Evolutionary conservation across 2,797 vertebrate genomes (phyloP).

Genomic region (Hippoglossus hippoglossus): DNA sequence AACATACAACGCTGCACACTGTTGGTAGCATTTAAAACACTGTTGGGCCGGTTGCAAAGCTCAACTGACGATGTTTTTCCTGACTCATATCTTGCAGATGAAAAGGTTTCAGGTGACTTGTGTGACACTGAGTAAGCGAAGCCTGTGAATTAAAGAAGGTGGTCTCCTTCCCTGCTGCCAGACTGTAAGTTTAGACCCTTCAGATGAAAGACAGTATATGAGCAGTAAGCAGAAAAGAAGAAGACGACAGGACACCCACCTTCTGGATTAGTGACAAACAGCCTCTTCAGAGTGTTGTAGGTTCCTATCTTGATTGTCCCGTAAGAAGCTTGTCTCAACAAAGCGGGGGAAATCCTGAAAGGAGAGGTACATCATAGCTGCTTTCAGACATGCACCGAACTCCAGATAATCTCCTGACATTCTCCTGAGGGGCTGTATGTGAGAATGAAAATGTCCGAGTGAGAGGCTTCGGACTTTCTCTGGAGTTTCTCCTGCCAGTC

Average conservation of each 20-base stretch:
- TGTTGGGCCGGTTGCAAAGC: neutral
- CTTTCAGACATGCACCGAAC: neutral
- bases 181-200: neutral
- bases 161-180: neutral
- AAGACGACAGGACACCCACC: constrained; percentile 78
- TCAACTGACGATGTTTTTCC: neutral
- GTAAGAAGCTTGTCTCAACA: constrained; percentile 94
- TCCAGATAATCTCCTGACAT: too few relatives aligned
- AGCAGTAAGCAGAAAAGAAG: neutral
- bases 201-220: neutral
- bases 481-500: too few relatives aligned
- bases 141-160: neutral
- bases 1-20: neutral
- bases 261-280: constrained; percentile 93
- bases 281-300: constrained; percentile 95
- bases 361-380: neutral
- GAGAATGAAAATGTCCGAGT: too few relatives aligned
- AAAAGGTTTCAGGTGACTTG: neutral
- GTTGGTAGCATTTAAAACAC: too few relatives aligned
- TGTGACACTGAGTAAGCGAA: neutral
- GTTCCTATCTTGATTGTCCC: constrained; percentile 98
- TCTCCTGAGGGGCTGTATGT: too few relatives aligned
- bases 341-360: constrained; percentile 92
- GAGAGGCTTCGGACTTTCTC: too few relatives aligned
- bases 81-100: neutral